These are phyloP conservation scores for Sphenopsis melanotis DNA, from an alignment of 2,797 vertebrate species.

Conservation along the genomic window DNA sequence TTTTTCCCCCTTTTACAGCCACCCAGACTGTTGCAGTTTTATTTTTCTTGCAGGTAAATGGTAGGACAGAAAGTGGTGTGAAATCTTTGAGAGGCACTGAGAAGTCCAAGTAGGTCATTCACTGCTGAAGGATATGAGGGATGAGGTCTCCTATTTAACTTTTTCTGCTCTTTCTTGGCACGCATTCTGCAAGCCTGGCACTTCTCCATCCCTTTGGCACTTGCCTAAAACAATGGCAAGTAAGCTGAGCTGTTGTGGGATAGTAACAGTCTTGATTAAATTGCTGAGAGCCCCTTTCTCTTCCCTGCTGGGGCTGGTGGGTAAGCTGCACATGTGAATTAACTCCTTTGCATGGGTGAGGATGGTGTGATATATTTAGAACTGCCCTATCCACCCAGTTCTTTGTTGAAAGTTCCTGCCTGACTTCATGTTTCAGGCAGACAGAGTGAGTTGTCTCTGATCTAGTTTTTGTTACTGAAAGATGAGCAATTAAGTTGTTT, in stretches of 20 bases:
- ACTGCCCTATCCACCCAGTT: not conserved
- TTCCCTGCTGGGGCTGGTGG: not conserved
- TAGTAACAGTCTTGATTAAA: slow-evolving; percentile 20
- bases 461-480: not conserved
- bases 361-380: not conserved
- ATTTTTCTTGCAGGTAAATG: slow-evolving; percentile 27
- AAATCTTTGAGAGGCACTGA: not conserved
- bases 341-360: not conserved
- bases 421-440: not conserved
- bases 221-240: slow-evolving; percentile 7
- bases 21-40: not conserved
- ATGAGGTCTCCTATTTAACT: slow-evolving; percentile 30
- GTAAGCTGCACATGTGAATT: not conserved
- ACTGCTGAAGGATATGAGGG: not conserved
- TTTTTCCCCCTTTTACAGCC: not conserved
- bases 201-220: not conserved
- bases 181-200: not conserved
- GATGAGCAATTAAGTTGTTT: not conserved
- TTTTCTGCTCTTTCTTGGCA: slow-evolving; percentile 20
- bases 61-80: not conserved
- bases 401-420: not conserved
- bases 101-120: slow-evolving; percentile 37
- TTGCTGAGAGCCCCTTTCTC: not conserved
- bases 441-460: not conserved
- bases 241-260: slow-evolving; percentile 36